A percentile compares a stretch with the other conserved stretches of the same genome.
Evolutionary conservation across 2,888 invertebrate species (phyloP).

Genomic region (Acleris sparsana): DNA sequence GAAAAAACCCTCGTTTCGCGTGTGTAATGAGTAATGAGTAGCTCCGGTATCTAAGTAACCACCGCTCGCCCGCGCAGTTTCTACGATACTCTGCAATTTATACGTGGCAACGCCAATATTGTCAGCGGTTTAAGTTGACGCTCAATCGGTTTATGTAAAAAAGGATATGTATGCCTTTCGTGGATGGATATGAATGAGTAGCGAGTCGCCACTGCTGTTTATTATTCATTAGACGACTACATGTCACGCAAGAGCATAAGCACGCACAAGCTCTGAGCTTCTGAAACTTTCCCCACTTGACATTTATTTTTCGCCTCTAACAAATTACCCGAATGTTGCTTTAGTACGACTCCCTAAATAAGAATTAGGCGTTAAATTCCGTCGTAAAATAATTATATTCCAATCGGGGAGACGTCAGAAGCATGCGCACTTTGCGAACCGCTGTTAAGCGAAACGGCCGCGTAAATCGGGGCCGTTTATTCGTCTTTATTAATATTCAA

Average conservation of each 20-base stretch:
- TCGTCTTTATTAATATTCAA: slow-evolving; percentile 74
- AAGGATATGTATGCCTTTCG: slow-evolving; percentile 69
- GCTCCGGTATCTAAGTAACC: slow-evolving; percentile 51
- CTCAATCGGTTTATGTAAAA: slow-evolving; percentile 71
- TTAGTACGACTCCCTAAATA: slow-evolving; percentile 27
- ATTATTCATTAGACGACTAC: slow-evolving; percentile 80
- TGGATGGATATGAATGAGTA: slow-evolving; percentile 79
- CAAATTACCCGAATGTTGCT: slow-evolving; percentile 34
- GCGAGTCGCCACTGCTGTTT: slow-evolving; percentile 76
- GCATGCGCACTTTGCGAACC: slow-evolving; percentile 59
- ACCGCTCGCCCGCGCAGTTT: slow-evolving; percentile 40
- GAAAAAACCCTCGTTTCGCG: slow-evolving; percentile 53
- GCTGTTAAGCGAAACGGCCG: slow-evolving; percentile 54
- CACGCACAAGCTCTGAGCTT: slow-evolving; percentile 74
- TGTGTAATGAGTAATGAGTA: slow-evolving; percentile 39
- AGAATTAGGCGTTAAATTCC: slow-evolving; percentile 33
- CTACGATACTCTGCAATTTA: slow-evolving; percentile 51
- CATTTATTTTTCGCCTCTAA: slow-evolving; percentile 46
- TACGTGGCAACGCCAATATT: slow-evolving; percentile 57
- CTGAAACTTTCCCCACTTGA: slow-evolving; percentile 66
- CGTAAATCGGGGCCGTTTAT: slow-evolving; percentile 63
- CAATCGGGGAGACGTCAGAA: slow-evolving; percentile 55
- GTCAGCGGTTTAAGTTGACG: slow-evolving; percentile 59
- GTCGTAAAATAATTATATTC: slow-evolving; percentile 47
- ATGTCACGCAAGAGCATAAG: slow-evolving; percentile 75